Evolutionary conservation across 2,888 invertebrate genomes (phyloP), one percentile per base, ranked within the genome.

Genomic region (Sarcophaga subvicina): DNA sequence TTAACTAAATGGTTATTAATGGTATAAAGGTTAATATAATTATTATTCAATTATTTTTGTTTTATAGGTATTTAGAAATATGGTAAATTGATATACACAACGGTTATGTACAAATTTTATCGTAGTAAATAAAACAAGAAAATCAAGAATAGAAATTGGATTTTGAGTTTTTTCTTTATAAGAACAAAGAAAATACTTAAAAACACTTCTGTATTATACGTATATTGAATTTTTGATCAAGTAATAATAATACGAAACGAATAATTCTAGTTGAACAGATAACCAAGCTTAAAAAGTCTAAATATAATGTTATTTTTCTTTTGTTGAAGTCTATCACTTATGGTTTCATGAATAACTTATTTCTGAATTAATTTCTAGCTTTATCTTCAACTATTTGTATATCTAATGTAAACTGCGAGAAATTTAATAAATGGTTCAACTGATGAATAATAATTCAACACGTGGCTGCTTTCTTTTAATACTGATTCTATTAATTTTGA

Each of bases 361-460:
- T 37, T 37, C 8, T 10, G 8, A 37, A 37, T 37, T 37, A 37
- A 37, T 37, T 10, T 37, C 2, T 37, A 2, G 37, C 37, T 37
- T 37, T 37, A 37, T 37, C 8, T 37, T 37, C 8, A 37, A 8
- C 8, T 37, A 37, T 10, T 10, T 2, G 8, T 37, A 37, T 37
- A 37, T 37, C 37, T 37, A 37, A 37, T 8, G 37, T 6, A 37
- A 37, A 37, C 37, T 37, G 37, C 37, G 6, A 37, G 6, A 37
- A 6, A 6, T 37, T 37, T 6, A 37, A 37, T 37, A 37, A 37
- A 37, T 37, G 37, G 6, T 54, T 70, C 54, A 37, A 27, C 70
- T 3, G 37, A 49, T 25, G 70, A 71, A 64, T 69, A 4, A 27
- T 12, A 75, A 75, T 75, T 81, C 62, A 81, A 81, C 73, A 81